A percentile compares a stretch with the other conserved stretches of the same genome.
Evolutionary conservation across 2,113 vertebrate species (phyloP).

Genomic region (Sula dactylatra): DNA sequence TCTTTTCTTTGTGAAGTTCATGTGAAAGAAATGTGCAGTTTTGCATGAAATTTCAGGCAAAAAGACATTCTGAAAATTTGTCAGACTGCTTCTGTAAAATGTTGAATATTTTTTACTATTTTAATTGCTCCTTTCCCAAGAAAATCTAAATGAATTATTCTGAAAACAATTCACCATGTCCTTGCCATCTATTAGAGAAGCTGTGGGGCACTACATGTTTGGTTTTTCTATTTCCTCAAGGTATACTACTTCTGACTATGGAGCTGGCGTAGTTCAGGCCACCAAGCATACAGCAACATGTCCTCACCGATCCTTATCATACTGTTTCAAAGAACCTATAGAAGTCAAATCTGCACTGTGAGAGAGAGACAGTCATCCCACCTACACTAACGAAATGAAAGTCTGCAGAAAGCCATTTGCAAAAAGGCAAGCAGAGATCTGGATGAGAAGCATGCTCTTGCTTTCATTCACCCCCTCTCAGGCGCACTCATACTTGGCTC

Average conservation of each 20-base stretch:
- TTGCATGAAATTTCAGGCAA: neutral
- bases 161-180: neutral
- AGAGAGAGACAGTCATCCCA: neutral
- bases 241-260: neutral
- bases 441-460: neutral
- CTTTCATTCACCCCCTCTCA: neutral
- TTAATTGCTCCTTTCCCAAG: neutral
- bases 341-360: neutral
- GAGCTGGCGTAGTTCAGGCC: neutral
- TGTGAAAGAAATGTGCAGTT: neutral
- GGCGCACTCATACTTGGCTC: neutral
- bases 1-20: neutral
- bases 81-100: neutral
- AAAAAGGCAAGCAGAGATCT: neutral
- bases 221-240: neutral
- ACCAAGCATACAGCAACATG: neutral
- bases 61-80: neutral
- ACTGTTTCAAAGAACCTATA: neutral
- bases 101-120: neutral
- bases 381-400: neutral
- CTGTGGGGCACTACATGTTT: neutral
- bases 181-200: neutral
- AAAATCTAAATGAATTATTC: neutral
- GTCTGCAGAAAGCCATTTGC: neutral
- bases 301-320: neutral